Conservation (phyloP, 2,113 vertebrate species). For the Campylomormyrus tamandua region DNA sequence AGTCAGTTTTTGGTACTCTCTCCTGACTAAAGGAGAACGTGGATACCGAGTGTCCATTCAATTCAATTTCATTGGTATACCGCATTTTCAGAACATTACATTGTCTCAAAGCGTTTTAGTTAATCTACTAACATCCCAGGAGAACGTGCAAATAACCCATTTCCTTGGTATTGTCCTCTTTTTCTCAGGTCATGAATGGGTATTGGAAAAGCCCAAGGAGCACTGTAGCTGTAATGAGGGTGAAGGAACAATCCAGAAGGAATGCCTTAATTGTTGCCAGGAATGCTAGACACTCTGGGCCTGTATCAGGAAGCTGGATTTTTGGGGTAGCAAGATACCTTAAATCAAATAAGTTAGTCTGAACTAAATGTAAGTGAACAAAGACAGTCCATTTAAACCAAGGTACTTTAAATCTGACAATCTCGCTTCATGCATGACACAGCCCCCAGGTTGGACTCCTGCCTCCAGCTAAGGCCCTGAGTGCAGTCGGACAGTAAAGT, state of each 20-base stretch:
- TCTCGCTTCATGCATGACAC: background rate
- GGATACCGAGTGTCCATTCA: background rate
- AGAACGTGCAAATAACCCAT: background rate
- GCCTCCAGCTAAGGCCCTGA: background rate
- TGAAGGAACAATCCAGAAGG: conserved; percentile 1
- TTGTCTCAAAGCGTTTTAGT: background rate
- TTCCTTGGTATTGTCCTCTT: background rate
- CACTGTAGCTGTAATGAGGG: background rate
- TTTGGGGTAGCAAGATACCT: background rate
- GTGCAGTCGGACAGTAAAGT: background rate
- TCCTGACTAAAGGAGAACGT: background rate
- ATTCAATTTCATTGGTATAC: background rate
- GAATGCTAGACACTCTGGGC: background rate
- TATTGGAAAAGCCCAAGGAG: background rate
- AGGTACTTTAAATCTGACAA: background rate
- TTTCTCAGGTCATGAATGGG: background rate
- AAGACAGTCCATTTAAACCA: background rate
- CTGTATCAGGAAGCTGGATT: background rate
- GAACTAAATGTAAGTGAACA: background rate
- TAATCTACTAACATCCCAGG: background rate
- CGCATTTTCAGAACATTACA: background rate
- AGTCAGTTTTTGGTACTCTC: background rate
- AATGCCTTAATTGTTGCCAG: background rate
- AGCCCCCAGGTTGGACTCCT: background rate
- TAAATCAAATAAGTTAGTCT: background rate